These are phyloP conservation scores for Chascanopsetta lugubris DNA, from an alignment of 2,113 vertebrate genomes.

Conservation along the genomic window DNA sequence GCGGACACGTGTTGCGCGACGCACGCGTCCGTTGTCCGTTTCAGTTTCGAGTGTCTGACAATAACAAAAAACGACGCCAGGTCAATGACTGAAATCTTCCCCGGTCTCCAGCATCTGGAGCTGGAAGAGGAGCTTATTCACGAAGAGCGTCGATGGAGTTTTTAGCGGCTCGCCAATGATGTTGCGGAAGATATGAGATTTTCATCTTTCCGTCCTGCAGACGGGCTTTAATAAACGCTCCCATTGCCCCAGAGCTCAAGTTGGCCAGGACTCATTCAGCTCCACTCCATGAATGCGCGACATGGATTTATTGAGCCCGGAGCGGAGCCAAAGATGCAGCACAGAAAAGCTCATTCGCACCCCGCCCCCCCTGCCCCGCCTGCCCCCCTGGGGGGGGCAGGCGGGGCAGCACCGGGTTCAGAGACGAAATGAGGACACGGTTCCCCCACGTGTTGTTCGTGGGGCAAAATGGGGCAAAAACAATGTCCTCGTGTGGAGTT, in stretches of 20 bases:
- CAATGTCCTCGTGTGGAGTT: neutral
- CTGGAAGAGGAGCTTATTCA: neutral
- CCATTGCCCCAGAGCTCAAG: neutral
- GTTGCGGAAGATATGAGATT: neutral
- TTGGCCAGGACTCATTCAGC: neutral
- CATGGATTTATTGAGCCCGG: neutral
- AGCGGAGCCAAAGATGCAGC: neutral
- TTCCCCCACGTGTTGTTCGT: neutral
- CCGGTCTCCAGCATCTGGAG: neutral
- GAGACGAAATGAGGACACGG: neutral
- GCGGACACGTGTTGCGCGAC: neutral
- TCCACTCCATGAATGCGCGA: neutral
- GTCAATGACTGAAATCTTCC: neutral
- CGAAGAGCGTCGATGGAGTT: neutral
- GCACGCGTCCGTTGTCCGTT: too few species aligned
- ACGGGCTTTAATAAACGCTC: neutral
- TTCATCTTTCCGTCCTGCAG: constrained; percentile 1
- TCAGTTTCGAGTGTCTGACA: too few species aligned
- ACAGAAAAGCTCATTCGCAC: neutral
- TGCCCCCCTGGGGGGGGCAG: too few species aligned
- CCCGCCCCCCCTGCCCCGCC: too few species aligned
- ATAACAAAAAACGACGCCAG: neutral
- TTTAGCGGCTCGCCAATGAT: neutral
- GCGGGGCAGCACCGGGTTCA: neutral
- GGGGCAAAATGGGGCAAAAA: neutral